These are phyloP conservation scores for Trissonchulus latispiculum DNA, from an alignment of 2,888 invertebrate genomes.

Conservation along the genomic window DNA sequence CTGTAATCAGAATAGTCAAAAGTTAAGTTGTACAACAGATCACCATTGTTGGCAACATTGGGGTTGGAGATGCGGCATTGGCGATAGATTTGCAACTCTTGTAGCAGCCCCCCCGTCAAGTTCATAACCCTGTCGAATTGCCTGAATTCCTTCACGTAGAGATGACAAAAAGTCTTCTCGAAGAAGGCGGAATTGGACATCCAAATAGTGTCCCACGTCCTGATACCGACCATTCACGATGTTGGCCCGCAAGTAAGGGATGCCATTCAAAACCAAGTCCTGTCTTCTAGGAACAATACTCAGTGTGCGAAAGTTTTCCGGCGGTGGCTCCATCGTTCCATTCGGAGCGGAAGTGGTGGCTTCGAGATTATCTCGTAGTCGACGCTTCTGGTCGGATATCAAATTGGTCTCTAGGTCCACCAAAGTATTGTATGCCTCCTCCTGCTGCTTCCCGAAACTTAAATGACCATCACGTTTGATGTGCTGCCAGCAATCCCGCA, in stretches of 20 bases:
- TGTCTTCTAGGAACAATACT: conserved; percentile 41
- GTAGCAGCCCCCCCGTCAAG: neutral
- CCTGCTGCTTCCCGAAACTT: neutral
- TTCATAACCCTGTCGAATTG: neutral
- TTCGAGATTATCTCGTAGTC: neutral
- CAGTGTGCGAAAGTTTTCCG: conserved; percentile 47
- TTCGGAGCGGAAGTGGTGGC: no score
- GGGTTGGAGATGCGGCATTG: conserved; percentile 26
- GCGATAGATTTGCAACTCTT: conserved; percentile 20
- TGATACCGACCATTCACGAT: conserved; percentile 56
- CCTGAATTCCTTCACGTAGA: conserved; percentile 57
- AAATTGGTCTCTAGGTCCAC: neutral
- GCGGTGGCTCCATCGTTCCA: conserved; percentile 35
- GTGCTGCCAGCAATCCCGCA: neutral
- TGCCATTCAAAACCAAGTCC: conserved; percentile 40
- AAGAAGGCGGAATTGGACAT: conserved; percentile 65
- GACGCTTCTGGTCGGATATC: neutral
- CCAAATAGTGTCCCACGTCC: conserved; percentile 61
- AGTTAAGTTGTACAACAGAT: conserved; percentile 25
- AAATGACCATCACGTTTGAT: neutral
- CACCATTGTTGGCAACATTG: conserved; percentile 28
- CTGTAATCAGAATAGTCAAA: conserved; percentile 24
- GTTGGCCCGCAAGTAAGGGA: conserved; percentile 53
- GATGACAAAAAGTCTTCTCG: conserved; percentile 69
- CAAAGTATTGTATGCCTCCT: neutral